Evolutionary conservation across 2,888 invertebrate genomes (phyloP), one percentile per base, ranked within the genome.

Genomic region (Hyalella azteca): DNA sequence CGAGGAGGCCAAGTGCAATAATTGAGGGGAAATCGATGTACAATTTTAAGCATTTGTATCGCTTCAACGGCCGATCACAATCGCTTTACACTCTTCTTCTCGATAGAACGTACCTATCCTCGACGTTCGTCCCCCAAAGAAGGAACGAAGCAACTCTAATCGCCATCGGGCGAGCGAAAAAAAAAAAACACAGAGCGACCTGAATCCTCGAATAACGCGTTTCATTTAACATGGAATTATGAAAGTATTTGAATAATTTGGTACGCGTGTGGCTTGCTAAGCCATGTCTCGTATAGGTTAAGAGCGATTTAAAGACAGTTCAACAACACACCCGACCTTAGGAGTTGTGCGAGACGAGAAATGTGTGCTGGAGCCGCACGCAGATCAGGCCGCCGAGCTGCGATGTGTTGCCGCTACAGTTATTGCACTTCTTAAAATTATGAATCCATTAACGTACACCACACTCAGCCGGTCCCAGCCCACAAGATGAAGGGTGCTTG

Each of bases 371-470:
- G 32, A 36, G 36, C 36, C 7, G 36, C 36, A 36, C 32, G 36
- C 66, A 66, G 36, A 66, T 66, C 66, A 66, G 36, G 66, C 66
- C 36, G 19, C 36, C n/a, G 29, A 36, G 66, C 36, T 32, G 32
- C 36, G 29, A 36, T 66, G 66, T 66, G 66, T 66, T 66, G 66
- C 39, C 66, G 36, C 66, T 66, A 66, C 66, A 66, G 66, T 66
- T 66, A 66, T 66, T 66, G 66, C 66, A 66, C 66, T 66, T 66
- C 36, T 36, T 36, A 36, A 36, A 66, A 22, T 66, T 66, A 29
- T 66, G 66, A 66, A 66, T 36, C 66, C 66, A 66, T 66, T 66
- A 66, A 66, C 66, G 29, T 22, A 66, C 66, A 11, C 9, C 4
- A 1, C 7, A 15, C 36, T 2, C 39, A 26, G 54, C 54, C 54